Conservation (phyloP, 2,113 vertebrate species). For the Macrotus californicus region DNA sequence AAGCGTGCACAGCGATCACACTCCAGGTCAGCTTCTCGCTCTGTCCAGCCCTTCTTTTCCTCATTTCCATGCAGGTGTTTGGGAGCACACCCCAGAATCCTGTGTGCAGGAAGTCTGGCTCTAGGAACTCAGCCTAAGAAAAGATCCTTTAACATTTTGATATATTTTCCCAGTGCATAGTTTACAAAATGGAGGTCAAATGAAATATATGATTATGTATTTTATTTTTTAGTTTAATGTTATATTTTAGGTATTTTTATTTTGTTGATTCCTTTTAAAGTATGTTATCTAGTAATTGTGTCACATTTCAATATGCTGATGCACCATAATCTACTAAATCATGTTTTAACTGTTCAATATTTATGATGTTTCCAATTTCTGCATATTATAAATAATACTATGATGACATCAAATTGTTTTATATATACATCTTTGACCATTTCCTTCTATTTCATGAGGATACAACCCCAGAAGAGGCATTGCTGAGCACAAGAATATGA, state of each 20-base stretch:
- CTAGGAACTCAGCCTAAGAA: not conserved
- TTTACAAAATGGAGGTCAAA: not conserved
- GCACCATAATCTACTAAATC: not conserved
- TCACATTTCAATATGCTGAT: not conserved
- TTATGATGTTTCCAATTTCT: not conserved
- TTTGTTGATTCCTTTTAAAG: not conserved
- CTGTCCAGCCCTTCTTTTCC: not conserved
- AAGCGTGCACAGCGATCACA: not conserved
- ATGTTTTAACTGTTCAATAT: not conserved
- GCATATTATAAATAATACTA: not conserved
- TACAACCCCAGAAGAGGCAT: not conserved
- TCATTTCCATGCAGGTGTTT: not conserved
- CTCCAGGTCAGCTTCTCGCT: too few species aligned
- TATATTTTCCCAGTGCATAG: not conserved
- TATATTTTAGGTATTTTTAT: not conserved
- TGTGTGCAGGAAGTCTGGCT: not conserved
- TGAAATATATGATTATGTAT: not conserved
- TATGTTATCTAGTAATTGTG: not conserved
- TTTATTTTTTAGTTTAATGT: not conserved
- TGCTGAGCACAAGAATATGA: not conserved
- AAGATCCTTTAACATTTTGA: not conserved
- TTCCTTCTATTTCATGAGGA: not conserved
- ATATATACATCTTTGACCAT: not conserved
- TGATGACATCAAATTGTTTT: not conserved
- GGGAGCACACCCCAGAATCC: not conserved